Evolutionary conservation across 92 coral and sea anemone genomes (phyloP), one percentile per base, ranked within the genome.

Genomic region (Pocillopora meandrina): DNA sequence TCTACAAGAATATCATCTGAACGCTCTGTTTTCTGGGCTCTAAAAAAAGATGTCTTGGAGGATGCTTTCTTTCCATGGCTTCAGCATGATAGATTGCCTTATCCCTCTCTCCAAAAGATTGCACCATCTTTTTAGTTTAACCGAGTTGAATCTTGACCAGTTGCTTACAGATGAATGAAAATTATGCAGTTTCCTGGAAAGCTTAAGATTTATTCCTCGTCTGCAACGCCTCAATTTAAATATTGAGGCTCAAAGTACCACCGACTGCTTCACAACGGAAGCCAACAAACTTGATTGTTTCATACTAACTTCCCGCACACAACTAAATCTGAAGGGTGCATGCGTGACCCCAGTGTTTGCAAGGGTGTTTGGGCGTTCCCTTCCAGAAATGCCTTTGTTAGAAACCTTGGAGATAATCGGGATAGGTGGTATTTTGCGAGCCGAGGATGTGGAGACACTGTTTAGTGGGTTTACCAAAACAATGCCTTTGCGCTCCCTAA

Each of bases 381-480:
- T 72, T 12, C 59, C 59, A 17, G 23, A 72, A 16, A 33, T 72
- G 58, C 14, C 2, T 18, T 72, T 33, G 12, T 72, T 72, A 72
- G 1, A 16, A 2, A 15, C 3, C 9, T 59, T 72, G 12, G 2
- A 1, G 11, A 42, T 47, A 72, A 0, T 2, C n/a, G 76, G 76
- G 26, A 3, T 13, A 9, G 61, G 13, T 26, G 58, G 11, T 10
- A 31, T 12, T 72, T 17, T 72, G 59, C 35, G 55, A 16, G 58
- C 12, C 9, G 58, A 36, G 26, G 76, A 72, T 14, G 16, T 47
- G 76, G 21, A 72, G 59, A 8, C 76, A 20, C 35, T 72, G 15
- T 72, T 72, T 72, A 60, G 76, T 16, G 76, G 76, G 12, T 72
- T 72, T 36, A 42, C 16, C 59, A 17, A 47, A 47, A 36, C 76